These are phyloP conservation scores for Macheiramphus alcinus DNA, from an alignment of 2,113 vertebrate species.

Conservation along the genomic window DNA sequence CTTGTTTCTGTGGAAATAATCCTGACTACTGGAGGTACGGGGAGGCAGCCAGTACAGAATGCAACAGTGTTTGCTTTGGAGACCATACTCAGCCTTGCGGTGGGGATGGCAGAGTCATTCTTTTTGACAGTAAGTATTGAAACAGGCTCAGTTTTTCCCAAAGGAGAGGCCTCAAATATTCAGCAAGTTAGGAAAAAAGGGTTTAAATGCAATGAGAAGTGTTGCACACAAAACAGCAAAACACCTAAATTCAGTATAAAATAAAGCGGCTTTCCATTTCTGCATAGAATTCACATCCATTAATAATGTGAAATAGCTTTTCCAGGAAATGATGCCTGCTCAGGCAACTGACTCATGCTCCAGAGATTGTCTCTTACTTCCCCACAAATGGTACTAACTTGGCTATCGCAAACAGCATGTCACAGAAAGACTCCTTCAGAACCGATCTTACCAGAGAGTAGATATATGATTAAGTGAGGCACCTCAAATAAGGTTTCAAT, in stretches of 20 bases:
- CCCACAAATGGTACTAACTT: background rate
- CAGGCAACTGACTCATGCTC: background rate
- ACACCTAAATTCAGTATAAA: background rate
- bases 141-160: background rate
- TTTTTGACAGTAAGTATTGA: slow-evolving; percentile 91
- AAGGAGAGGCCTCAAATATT: slow-evolving; percentile 10
- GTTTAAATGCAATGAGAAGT: background rate
- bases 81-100: slow-evolving; percentile 95
- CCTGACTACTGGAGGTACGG: slow-evolving; percentile 84
- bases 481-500: background rate
- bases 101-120: slow-evolving; percentile 93
- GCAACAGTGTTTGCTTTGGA: slow-evolving; percentile 95
- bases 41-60: slow-evolving; percentile 88
- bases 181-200: slow-evolving; percentile 3
- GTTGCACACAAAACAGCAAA: background rate
- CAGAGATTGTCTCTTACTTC: background rate
- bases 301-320: background rate
- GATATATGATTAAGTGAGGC: background rate
- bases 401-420: background rate
- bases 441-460: background rate
- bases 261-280: background rate
- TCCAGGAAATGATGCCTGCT: background rate
- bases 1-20: slow-evolving; percentile 96
- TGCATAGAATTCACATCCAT: background rate
- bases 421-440: background rate